These are phyloP conservation scores for Carollia perspicillata DNA, from an alignment of 2,113 vertebrate genomes.

Conservation along the genomic window DNA sequence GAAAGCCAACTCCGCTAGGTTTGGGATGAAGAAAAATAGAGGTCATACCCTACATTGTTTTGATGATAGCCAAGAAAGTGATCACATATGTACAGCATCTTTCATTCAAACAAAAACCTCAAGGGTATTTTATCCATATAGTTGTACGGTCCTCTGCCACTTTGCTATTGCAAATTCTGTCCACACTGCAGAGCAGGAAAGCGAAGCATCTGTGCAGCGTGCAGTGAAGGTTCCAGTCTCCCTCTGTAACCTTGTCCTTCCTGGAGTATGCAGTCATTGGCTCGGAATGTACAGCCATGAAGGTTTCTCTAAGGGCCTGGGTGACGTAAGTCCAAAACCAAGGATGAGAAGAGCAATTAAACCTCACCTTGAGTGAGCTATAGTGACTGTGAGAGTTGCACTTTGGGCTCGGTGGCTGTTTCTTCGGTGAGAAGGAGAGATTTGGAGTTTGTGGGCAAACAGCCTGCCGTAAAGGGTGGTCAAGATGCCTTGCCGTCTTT, in stretches of 20 bases:
- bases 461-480: not conserved
- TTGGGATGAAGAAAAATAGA: not conserved
- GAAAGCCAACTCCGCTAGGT: not conserved
- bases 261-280: not conserved
- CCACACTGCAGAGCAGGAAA: not conserved
- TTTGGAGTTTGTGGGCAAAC: not conserved
- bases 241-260: not conserved
- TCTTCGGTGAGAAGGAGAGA: not conserved
- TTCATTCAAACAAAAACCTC: not conserved
- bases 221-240: not conserved
- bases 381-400: not conserved
- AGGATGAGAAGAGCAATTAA: not conserved
- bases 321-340: constrained; percentile 50
- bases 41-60: not conserved
- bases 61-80: not conserved
- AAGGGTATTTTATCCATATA: not conserved
- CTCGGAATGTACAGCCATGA: not conserved
- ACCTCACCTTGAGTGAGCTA: not conserved
- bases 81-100: not conserved
- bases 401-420: not conserved
- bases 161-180: not conserved
- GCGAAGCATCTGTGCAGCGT: not conserved
- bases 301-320: constrained; percentile 6
- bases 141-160: not conserved
- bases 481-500: not conserved